phyloP scores from a whole-genome alignment of 2,888 invertebrate genomes.

The Scaptomyza cyrtandrae region DNA sequence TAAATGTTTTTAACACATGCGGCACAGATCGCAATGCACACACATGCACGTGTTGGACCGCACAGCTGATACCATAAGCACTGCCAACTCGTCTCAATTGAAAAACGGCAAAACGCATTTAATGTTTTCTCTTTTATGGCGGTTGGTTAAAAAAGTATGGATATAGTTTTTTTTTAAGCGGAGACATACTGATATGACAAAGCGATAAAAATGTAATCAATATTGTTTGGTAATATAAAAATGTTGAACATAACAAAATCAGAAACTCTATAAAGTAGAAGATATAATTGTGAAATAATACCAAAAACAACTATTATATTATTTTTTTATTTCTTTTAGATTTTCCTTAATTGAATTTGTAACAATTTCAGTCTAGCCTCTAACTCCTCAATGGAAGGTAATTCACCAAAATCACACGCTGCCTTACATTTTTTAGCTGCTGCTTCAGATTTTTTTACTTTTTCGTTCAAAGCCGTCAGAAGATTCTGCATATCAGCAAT shows the following conservation, averaged over 20 bases:
- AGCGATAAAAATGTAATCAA: too few species aligned
- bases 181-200: too few species aligned
- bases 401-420: conserved; percentile 22
- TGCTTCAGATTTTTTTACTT: neutral
- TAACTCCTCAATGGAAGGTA: conserved; percentile 15
- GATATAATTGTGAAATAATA: too few species aligned
- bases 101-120: conserved; percentile 3
- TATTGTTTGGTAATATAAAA: too few species aligned
- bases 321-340: neutral
- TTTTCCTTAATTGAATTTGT: neutral
- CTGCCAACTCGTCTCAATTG: conserved; percentile 41
- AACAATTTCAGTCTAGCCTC: conserved; percentile 4
- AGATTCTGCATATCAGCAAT: conserved; percentile 9
- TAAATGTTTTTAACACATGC: conserved; percentile 16
- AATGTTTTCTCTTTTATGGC: neutral
- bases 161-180: neutral
- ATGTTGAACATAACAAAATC: too few species aligned
- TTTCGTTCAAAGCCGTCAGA: conserved; percentile 1
- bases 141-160: conserved; percentile 5
- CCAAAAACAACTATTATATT: neutral
- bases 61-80: conserved; percentile 36
- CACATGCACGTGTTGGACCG: conserved; percentile 43
- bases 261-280: too few species aligned
- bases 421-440: conserved; percentile 8
- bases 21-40: conserved; percentile 15